These are phyloP conservation scores for Arion vulgaris DNA, from an alignment of 1,140 invertebrate species.

Conservation along the genomic window DNA sequence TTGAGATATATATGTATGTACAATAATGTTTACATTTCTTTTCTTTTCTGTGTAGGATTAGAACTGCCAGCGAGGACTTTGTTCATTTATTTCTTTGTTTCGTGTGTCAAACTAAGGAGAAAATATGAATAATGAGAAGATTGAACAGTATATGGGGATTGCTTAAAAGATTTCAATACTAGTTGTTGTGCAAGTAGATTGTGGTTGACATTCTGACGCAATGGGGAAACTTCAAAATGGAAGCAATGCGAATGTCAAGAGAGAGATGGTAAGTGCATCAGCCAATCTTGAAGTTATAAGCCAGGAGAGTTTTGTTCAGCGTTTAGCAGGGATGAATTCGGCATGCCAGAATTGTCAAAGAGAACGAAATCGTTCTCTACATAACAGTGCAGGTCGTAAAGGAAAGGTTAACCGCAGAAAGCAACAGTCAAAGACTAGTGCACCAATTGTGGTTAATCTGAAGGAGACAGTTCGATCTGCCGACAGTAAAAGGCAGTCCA, in stretches of 20 bases:
- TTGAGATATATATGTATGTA: too few relatives aligned
- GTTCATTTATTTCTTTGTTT: too few relatives aligned
- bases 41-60: too few relatives aligned
- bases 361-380: constrained; percentile 46
- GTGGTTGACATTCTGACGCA: background rate
- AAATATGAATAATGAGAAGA: too few relatives aligned
- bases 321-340: constrained; percentile 55
- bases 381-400: constrained; percentile 51
- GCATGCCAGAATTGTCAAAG: constrained; percentile 67
- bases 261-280: constrained; percentile 58
- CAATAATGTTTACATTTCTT: too few relatives aligned
- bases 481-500: constrained; percentile 52
- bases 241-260: constrained; percentile 45
- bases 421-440: constrained; percentile 58
- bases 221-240: constrained; percentile 43
- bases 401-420: constrained; percentile 47
- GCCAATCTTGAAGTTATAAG: constrained; percentile 60
- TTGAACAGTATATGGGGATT: background rate
- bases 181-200: background rate
- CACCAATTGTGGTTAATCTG: constrained; percentile 67
- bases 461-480: constrained; percentile 62
- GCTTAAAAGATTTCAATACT: background rate
- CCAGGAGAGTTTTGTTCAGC: constrained; percentile 54
- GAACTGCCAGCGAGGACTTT: too few relatives aligned
- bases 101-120: too few relatives aligned